A percentile compares a stretch with the other conserved stretches of the same genome.
Conservation (phyloP, 2,113 vertebrate species). For the Phalacrocorax pelagicus region DNA sequence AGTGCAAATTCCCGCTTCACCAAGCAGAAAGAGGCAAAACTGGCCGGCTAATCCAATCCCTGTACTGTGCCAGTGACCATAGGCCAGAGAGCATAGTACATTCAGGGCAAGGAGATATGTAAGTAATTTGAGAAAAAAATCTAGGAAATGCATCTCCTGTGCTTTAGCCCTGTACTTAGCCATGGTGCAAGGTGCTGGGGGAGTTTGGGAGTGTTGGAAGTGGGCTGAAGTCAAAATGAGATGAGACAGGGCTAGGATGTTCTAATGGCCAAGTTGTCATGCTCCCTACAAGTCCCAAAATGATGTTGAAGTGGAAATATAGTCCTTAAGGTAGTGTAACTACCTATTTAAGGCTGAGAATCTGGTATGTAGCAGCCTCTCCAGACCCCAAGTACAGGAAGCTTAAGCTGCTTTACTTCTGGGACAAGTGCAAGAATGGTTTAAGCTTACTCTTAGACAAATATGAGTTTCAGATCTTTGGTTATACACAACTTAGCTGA, state of each 20-base stretch:
- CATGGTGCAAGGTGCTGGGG: not conserved
- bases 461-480: not conserved
- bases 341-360: not conserved
- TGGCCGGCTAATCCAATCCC: not conserved
- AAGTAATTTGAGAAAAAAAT: not conserved
- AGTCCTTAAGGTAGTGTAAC: not conserved
- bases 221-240: not conserved
- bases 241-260: not conserved
- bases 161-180: not conserved
- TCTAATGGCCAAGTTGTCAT: too few relatives aligned
- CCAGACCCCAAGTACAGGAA: not conserved
- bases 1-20: not conserved
- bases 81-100: not conserved
- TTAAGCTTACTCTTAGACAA: not conserved
- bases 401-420: not conserved
- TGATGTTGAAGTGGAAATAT: not conserved
- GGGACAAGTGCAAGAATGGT: not conserved
- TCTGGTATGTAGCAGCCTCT: not conserved
- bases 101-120: not conserved
- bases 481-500: not conserved
- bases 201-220: not conserved
- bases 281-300: not conserved
- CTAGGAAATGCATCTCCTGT: not conserved
- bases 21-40: not conserved
- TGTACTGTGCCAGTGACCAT: not conserved